Conservation (phyloP, 2,797 vertebrate species). For the Falco cherrug region DNA sequence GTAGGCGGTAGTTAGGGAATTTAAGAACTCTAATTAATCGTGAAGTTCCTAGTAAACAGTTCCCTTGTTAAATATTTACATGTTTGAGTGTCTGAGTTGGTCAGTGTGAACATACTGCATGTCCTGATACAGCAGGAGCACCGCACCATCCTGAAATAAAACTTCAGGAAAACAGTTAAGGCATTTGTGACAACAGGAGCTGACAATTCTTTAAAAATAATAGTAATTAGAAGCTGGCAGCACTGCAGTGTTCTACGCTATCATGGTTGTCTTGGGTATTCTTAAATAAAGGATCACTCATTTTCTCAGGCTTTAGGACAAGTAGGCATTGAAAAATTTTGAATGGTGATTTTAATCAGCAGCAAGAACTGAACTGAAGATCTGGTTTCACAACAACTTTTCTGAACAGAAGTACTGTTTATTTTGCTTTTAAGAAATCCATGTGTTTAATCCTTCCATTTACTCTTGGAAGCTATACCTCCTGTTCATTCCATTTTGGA, state of each 20-base stretch:
- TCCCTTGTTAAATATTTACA: not conserved
- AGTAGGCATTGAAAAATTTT: not conserved
- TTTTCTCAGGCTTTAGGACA: not conserved
- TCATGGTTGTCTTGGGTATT: not conserved
- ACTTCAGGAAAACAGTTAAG: not conserved
- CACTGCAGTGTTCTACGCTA: not conserved
- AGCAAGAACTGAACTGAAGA: not conserved
- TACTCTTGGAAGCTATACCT: not conserved
- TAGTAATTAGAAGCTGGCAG: not conserved
- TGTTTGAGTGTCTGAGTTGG: not conserved
- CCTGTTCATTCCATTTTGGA: not conserved
- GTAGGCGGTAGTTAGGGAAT: not conserved
- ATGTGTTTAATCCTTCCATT: not conserved
- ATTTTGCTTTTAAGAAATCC: not conserved
- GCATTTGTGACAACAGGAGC: not conserved
- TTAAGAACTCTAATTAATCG: not conserved
- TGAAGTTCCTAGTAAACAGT: not conserved
- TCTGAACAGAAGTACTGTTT: not conserved
- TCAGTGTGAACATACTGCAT: not conserved
- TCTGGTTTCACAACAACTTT: not conserved
- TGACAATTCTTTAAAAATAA: not conserved
- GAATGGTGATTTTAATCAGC: not conserved
- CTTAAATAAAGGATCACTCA: not conserved
- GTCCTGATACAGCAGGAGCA: not conserved
- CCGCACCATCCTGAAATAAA: not conserved